phyloP scores from a whole-genome alignment of 2,888 invertebrate species.

The Pycnomerus fuliginosus region DNA sequence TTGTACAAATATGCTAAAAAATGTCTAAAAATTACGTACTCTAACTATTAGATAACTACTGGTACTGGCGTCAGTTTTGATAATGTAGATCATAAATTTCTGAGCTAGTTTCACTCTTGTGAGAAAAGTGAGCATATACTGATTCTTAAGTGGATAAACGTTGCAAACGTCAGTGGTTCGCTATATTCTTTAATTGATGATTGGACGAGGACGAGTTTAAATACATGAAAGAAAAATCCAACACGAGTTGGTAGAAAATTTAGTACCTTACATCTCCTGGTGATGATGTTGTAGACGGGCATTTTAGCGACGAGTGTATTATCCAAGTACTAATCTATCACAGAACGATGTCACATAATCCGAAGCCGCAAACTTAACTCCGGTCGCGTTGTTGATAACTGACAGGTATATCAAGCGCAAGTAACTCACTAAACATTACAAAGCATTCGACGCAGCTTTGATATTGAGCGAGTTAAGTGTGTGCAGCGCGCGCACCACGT shows the following conservation, averaged over 20 bases:
- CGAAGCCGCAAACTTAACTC: slow-evolving; percentile 10
- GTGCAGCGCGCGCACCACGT: slow-evolving; percentile 25
- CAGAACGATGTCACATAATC: slow-evolving; percentile 14
- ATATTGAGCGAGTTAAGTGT: slow-evolving; percentile 13
- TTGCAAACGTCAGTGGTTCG: slow-evolving; percentile 25
- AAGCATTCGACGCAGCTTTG: slow-evolving; percentile 12
- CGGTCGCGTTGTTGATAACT: slow-evolving; percentile 18
- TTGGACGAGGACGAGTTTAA: no score
- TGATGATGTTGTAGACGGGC: slow-evolving; percentile 64
- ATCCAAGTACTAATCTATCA: slow-evolving; percentile 3
- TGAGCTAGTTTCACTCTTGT: no score
- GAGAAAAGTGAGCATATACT: no score
- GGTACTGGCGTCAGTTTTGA: no score
- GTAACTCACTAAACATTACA: slow-evolving; percentile 12
- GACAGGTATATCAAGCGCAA: slow-evolving; percentile 18
- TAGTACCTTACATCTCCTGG: slow-evolving; percentile 64
- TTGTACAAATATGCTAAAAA: slow-evolving; percentile 7
- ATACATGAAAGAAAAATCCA: no score
- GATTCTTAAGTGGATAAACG: slow-evolving; percentile 34
- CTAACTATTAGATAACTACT: no score
- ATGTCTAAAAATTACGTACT: no score
- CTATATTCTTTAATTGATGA: slow-evolving; percentile 27
- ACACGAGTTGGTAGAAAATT: no score
- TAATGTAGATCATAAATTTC: no score
- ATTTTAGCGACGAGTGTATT: slow-evolving; percentile 45